Conservation (phyloP, 2,113 vertebrate species). For the Cheilinus undulatus region DNA sequence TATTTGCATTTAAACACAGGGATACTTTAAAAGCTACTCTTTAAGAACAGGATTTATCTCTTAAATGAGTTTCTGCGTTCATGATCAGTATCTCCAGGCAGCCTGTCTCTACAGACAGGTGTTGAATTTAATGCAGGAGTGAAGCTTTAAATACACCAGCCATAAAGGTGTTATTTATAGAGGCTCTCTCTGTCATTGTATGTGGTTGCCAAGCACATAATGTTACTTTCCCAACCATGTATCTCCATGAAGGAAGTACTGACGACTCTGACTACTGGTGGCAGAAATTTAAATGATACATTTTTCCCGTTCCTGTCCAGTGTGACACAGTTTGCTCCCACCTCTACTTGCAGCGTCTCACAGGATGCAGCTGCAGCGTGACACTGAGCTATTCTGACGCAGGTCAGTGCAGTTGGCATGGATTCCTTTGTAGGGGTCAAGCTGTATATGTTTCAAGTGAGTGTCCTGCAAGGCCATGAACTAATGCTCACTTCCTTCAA, state of each 20-base stretch:
- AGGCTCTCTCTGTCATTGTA: conserved; percentile 22
- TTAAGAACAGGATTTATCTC: not conserved
- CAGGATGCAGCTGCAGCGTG: conserved; percentile 52
- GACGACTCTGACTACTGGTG: not conserved
- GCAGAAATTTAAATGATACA: not conserved
- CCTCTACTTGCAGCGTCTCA: not conserved
- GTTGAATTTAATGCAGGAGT: conserved; percentile 34
- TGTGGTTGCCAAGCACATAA: conserved; percentile 37
- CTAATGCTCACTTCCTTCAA: conserved; percentile 40
- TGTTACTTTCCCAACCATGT: conserved; percentile 10
- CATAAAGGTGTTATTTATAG: conserved; percentile 73
- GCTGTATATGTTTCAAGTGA: conserved; percentile 44
- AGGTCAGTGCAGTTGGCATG: conserved; percentile 57
- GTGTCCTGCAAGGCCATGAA: conserved; percentile 15
- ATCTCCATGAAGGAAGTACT: not conserved
- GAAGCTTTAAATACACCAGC: conserved; percentile 53
- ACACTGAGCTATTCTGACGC: conserved; percentile 66
- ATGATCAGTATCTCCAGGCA: not conserved
- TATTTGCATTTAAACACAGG: not conserved
- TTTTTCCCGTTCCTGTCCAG: not conserved
- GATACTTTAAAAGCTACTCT: not conserved
- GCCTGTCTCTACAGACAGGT: conserved; percentile 52
- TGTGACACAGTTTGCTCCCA: conserved; percentile 12
- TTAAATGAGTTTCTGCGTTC: not conserved
- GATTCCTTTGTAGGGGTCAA: conserved; percentile 57